Base-by-base conservation (phyloP, 2,888 invertebrate genomes). In the Sialis lutaria region DNA sequence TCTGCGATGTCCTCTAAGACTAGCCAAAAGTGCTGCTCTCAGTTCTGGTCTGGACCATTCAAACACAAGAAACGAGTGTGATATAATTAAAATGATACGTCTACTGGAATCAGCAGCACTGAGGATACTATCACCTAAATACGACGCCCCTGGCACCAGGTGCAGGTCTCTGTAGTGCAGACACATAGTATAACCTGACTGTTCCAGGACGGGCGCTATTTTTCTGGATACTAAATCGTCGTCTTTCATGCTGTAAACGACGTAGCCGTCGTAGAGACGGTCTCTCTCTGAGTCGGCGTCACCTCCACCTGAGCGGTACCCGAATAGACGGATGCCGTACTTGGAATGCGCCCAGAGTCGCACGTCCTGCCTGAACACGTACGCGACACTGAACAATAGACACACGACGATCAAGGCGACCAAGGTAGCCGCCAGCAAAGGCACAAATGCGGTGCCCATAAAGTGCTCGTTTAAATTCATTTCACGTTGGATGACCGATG, bases 21-120 rank as follows among this genome's bases (percentile, higher is more conserved):
- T 81, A 58, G 83, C 77, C 62, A 83, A 82, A 47, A 89, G 72
- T 2, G 87, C 85, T 31, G 84, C 79, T 55, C 82, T 78, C 56
- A 89, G 83, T 60, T 90, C 89, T 6, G 82, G 77, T 58, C 78
- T 70, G 54, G 78, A 74, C 89, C 90, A 90, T 63, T 90, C 89
- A 66, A 80, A 81, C 59, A 79, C 76, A 55, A 90, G 71, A 63
- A 89, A 85, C 57, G 79, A 75, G 56, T 82, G 81, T 1, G 88
- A 86, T 55, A 91, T 69, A 55, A 90, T 76, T 57, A 90, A 73
- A 53, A 91, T 70, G 50, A 89, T 79, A 58, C 86, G 74, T 58
- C 81, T 73, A 44, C 77, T 76, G 60, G 74, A 72, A 62, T 77
- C 75, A 43, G 74, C 69, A 46, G 76, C 74, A 51, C 76, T 73